Base-by-base conservation (phyloP, 1,140 invertebrate species). In the Hestina assimilis region DNA sequence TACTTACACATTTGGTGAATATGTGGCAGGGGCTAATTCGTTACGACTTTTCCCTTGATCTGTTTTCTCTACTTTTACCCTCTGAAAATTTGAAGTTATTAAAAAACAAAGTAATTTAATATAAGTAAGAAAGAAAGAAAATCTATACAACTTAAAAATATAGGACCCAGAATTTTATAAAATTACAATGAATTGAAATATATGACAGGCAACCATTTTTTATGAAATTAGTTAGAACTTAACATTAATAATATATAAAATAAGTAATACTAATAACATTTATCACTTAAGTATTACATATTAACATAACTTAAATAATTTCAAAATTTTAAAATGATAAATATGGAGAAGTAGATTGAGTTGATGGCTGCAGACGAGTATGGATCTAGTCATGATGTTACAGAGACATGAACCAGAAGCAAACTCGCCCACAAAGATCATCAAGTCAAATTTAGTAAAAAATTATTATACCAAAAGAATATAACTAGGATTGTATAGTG, bases 381-480 rank as follows among this genome's bases (percentile, higher is more conserved):
- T 94, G 93, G 93, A 94, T 94, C 93, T 94, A 94, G 93, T 94
- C 93, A 94, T 92, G 91, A 89, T 77, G 53, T 65, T 38, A 65
- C 72, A 67, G 45, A 67, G 73, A 92, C 93, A 92, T 93, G 92
- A 90, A 94, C 93, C 91, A 94, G 92, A 93, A 91, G 89, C 91
- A 92, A 91, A 94, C 93, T 92, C 93, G 92, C 91, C 93, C 90
- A 93, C 91, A 92, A 91, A 89, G 74, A 85, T 87, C 80, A 88
- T 86, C 83, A 83, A 86, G 79, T 81, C 69, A 76, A 59, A 35
- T n/a, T n/a, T n/a, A n/a, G n/a, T n/a, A n/a, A n/a, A n/a, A n/a
- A n/a, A n/a, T n/a, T n/a, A n/a, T n/a, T n/a, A n/a, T n/a, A n/a
- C n/a, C n/a, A n/a, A n/a, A n/a, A n/a, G n/a, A n/a, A n/a, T n/a